Conservation (phyloP, 2,888 invertebrate species). For the Phasia obesa region DNA sequence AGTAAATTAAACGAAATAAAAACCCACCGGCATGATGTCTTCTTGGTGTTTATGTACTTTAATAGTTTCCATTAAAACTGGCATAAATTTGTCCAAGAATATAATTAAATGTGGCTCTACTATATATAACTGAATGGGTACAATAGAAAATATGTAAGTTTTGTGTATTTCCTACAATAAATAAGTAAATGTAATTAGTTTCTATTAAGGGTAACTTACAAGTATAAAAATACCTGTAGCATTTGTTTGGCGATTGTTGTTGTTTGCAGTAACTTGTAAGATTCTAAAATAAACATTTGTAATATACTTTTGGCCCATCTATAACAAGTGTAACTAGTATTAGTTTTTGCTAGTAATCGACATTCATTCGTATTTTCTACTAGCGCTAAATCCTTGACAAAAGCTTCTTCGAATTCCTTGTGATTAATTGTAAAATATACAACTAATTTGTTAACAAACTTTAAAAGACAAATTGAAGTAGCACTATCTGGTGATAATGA, state of each 20-base stretch:
- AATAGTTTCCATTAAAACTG: constrained; percentile 76
- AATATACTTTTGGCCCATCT: constrained; percentile 80
- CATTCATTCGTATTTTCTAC: constrained; percentile 68
- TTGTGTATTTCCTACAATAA: constrained; percentile 74
- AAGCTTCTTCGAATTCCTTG: constrained; percentile 72
- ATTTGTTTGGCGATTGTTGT: constrained; percentile 72
- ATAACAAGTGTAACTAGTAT: constrained; percentile 76
- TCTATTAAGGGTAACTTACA: background rate
- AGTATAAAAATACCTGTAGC: constrained; percentile 69
- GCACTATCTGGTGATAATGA: constrained; percentile 74
- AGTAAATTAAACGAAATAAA: no score
- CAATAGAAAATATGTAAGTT: constrained; percentile 78
- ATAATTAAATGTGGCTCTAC: constrained; percentile 74
- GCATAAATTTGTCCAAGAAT: constrained; percentile 78
- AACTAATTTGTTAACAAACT: constrained; percentile 75
- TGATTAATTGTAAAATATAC: constrained; percentile 76
- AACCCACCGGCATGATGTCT: constrained; percentile 73
- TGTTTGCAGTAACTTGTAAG: constrained; percentile 76
- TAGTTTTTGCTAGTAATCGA: constrained; percentile 72
- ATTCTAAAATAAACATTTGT: constrained; percentile 77
- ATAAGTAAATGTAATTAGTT: constrained; percentile 11
- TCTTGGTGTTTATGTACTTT: constrained; percentile 71
- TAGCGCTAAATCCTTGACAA: constrained; percentile 68
- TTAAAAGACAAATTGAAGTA: constrained; percentile 75
- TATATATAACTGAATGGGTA: constrained; percentile 76